These are phyloP conservation scores for Callimorpha dominula DNA, from an alignment of 2,888 invertebrate genomes.

Conservation along the genomic window DNA sequence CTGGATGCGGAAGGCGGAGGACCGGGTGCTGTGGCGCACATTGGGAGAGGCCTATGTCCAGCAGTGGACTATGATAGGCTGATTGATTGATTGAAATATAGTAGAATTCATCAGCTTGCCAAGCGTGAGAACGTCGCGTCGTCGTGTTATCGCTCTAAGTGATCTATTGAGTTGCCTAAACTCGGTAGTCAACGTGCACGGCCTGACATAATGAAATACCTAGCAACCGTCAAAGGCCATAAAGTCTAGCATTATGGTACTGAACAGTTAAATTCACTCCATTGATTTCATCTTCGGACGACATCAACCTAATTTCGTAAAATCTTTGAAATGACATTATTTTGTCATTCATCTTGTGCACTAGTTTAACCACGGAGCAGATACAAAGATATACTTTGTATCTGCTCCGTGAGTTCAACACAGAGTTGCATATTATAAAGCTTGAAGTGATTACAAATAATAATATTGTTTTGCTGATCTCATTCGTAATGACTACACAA, in stretches of 20 bases:
- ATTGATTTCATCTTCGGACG: conserved; percentile 8
- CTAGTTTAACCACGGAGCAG: too few relatives aligned
- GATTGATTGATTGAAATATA: too few relatives aligned
- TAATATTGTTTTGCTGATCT: conserved; percentile 10
- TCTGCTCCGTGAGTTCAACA: too few relatives aligned
- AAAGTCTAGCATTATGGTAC: conserved; percentile 5
- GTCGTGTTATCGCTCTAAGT: conserved; percentile 9
- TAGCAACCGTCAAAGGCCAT: conserved; percentile 16
- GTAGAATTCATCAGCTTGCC: background rate
- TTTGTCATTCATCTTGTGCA: conserved; percentile 18
- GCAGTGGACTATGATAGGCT: too few relatives aligned
- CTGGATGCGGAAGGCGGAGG: too few relatives aligned
- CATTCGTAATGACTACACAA: conserved; percentile 19
- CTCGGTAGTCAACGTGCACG: conserved; percentile 1
- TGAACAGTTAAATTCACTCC: background rate
- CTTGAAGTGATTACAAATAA: conserved; percentile 19
- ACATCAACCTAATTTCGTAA: conserved; percentile 21
- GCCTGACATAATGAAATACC: conserved; percentile 10
- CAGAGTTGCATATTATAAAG: conserved; percentile 10
- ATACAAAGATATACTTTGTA: too few relatives aligned
- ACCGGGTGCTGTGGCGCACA: too few relatives aligned
- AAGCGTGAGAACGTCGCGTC: background rate
- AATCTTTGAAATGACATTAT: conserved; percentile 26
- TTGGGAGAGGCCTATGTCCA: too few relatives aligned
- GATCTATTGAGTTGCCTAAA: conserved; percentile 9